Conservation (phyloP, 2,113 vertebrate species). For the Alligator mississippiensis region DNA sequence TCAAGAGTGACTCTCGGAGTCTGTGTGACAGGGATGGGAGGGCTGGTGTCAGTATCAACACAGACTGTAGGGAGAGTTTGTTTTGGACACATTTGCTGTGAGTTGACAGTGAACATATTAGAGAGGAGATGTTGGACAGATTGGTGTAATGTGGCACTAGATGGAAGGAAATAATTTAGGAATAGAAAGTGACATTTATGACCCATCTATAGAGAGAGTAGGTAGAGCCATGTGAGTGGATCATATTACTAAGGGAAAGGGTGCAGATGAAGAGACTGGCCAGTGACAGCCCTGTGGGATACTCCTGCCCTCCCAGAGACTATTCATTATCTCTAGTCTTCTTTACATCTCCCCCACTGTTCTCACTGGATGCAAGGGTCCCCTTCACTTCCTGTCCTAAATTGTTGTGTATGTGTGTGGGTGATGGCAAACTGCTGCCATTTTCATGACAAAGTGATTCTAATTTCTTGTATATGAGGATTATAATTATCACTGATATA, state of each 20-base stretch:
- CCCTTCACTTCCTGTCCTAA: neutral
- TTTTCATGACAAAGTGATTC: neutral
- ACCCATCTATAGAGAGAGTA: neutral
- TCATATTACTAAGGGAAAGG: neutral
- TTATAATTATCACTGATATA: no score
- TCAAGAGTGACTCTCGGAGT: neutral
- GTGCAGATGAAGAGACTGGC: neutral
- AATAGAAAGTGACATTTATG: neutral
- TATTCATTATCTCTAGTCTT: neutral
- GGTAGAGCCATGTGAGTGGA: neutral
- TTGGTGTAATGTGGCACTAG: neutral
- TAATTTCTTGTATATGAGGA: neutral
- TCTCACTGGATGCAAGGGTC: neutral
- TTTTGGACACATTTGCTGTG: neutral
- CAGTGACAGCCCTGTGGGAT: neutral
- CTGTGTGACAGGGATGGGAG: neutral
- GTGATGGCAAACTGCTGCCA: neutral
- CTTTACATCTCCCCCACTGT: rapidly evolving
- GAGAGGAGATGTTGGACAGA: neutral
- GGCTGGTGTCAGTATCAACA: neutral
- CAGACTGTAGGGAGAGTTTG: neutral
- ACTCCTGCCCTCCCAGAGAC: neutral
- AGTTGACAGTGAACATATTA: neutral
- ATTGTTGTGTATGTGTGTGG: neutral
- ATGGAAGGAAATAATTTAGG: neutral